phyloP scores from a whole-genome alignment of 2,888 invertebrate species.

The Halictus ligatus region DNA sequence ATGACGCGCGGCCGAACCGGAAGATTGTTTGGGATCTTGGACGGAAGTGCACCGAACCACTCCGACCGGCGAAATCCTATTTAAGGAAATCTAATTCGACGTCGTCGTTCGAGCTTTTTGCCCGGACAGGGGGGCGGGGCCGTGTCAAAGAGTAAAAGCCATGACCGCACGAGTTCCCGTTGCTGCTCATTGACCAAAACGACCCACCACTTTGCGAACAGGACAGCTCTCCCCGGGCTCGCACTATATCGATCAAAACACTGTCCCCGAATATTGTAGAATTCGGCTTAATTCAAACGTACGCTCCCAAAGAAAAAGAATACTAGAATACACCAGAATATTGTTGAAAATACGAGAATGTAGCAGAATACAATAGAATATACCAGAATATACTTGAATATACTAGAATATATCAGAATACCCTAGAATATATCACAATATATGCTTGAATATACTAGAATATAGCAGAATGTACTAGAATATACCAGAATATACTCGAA shows the following conservation, averaged over 20 bases:
- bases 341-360: too few relatives aligned
- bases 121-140: conserved; percentile 20
- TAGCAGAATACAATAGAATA: too few relatives aligned
- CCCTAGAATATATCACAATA: too few relatives aligned
- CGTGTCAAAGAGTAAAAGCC: conserved; percentile 52
- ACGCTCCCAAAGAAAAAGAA: too few relatives aligned
- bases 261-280: background rate
- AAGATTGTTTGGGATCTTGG: conserved; percentile 38
- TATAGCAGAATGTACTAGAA: too few relatives aligned
- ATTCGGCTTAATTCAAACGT: background rate
- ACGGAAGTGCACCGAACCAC: conserved; percentile 31
- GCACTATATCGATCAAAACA: background rate
- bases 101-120: conserved; percentile 44
- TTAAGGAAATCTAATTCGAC: conserved; percentile 52
- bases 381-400: too few relatives aligned
- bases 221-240: background rate
- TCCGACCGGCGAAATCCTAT: conserved; percentile 45
- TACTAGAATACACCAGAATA: too few relatives aligned
- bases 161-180: conserved; percentile 5
- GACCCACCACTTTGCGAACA: conserved; percentile 27
- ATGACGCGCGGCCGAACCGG: conserved; percentile 8
- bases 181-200: conserved; percentile 25
- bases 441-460: too few relatives aligned
- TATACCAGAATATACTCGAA: too few relatives aligned
- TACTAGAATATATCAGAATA: too few relatives aligned